These are phyloP conservation scores for Pterocles orientalis DNA, from an alignment of 2,113 vertebrate species.

Conservation along the genomic window DNA sequence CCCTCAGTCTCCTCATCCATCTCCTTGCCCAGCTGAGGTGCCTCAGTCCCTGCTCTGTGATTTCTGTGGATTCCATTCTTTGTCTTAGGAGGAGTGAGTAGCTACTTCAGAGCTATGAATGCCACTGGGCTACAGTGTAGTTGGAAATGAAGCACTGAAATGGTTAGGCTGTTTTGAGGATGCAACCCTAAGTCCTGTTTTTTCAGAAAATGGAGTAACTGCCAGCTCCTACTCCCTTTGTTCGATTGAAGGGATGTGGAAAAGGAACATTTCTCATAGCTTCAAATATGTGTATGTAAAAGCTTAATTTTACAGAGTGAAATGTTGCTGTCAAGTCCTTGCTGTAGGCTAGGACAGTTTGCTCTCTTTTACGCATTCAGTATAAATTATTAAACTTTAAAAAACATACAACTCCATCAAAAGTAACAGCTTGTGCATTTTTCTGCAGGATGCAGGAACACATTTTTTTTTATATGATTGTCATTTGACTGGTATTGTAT, in stretches of 20 bases:
- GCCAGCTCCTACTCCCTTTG: not conserved
- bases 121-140: not conserved
- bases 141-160: not conserved
- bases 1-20: not conserved
- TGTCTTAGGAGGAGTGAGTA: not conserved
- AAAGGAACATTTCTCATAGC: not conserved
- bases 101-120: not conserved
- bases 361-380: not conserved
- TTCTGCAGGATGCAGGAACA: not conserved
- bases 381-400: constrained; percentile 46
- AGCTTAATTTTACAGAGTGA: constrained; percentile 33
- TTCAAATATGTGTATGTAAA: not conserved
- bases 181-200: not conserved
- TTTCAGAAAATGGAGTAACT: constrained; percentile 12
- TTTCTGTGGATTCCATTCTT: not conserved
- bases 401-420: not conserved
- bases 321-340: constrained; percentile 28
- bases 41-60: not conserved
- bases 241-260: not conserved
- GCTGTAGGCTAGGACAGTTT: constrained; percentile 28
- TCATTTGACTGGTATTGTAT: not conserved
- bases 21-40: not conserved
- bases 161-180: not conserved
- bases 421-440: not conserved
- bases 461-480: not conserved